Conservation (phyloP, 2,113 vertebrate genomes). For the Bucco capensis region DNA sequence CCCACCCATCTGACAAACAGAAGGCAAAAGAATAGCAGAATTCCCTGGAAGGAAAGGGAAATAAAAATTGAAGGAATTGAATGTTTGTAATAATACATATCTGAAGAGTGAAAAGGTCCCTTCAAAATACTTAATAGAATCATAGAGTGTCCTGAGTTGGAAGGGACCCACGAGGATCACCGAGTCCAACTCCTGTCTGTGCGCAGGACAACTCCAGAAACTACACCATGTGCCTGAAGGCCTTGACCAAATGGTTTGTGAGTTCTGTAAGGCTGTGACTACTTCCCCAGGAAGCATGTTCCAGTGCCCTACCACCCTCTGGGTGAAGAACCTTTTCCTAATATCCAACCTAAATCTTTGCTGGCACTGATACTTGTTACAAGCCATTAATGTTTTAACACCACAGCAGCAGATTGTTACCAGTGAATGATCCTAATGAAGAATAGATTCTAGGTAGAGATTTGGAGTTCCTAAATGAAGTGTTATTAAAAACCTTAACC, state of each 20-base stretch:
- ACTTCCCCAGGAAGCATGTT: no score
- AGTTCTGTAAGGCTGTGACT: no score
- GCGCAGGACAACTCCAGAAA: no score
- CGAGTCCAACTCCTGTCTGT: no score
- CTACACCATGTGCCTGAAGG: no score
- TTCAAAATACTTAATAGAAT: not conserved
- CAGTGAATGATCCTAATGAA: not conserved
- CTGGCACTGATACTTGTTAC: no score
- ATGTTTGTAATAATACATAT: not conserved
- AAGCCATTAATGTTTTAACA: not conserved
- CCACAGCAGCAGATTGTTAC: not conserved
- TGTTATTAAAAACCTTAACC: not conserved
- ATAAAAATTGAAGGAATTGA: rapidly evolving
- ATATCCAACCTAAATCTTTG: no score
- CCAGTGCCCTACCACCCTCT: no score
- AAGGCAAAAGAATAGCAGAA: not conserved
- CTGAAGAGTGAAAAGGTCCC: not conserved
- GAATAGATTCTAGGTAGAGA: not conserved
- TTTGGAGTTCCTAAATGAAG: not conserved
- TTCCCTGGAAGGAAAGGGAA: not conserved
- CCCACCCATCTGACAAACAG: not conserved
- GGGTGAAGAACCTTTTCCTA: no score
- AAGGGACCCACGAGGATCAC: no score
- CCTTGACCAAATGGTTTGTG: no score
- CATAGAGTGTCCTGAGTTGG: no score